Percentiles rank a stretch among this genome's conserved stretches.
Evolutionary conservation across 2,888 invertebrate species (phyloP).

Genomic region (Lithodes maja): DNA sequence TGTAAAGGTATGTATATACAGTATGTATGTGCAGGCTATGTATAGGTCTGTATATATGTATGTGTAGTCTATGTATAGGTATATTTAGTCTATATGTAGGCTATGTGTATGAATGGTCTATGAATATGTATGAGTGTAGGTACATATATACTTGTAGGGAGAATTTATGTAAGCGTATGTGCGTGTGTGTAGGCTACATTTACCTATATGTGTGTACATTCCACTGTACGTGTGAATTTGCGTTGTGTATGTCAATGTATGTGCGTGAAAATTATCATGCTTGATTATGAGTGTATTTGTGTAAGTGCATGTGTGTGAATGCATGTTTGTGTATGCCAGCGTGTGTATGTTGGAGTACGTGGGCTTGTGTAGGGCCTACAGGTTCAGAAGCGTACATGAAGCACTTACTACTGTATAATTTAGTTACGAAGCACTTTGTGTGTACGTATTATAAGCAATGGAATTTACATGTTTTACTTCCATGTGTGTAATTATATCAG

Average conservation of each 20-base stretch:
- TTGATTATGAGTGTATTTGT: neutral
- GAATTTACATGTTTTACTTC: no score
- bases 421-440: no score
- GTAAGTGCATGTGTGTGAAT: constrained; percentile 7
- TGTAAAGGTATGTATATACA: neutral
- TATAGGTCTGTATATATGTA: neutral
- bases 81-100: no score
- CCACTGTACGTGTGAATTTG: neutral
- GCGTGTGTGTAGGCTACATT: neutral
- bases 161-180: neutral
- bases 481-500: neutral
- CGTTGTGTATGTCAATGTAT: neutral
- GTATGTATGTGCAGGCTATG: neutral
- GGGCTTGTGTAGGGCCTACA: neutral
- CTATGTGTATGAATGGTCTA: neutral
- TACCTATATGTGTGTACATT: neutral
- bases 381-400: no score
- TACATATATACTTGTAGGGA: neutral
- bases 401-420: no score
- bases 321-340: neutral
- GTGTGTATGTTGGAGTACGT: neutral
- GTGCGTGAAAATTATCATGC: neutral
- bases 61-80: neutral
- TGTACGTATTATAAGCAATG: no score
- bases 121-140: neutral